A percentile compares a stretch with the other conserved stretches of the same genome.
These are phyloP conservation scores for Melanotaenia trifasciata DNA, from an alignment of 2,797 vertebrate species.

Conservation along the genomic window DNA sequence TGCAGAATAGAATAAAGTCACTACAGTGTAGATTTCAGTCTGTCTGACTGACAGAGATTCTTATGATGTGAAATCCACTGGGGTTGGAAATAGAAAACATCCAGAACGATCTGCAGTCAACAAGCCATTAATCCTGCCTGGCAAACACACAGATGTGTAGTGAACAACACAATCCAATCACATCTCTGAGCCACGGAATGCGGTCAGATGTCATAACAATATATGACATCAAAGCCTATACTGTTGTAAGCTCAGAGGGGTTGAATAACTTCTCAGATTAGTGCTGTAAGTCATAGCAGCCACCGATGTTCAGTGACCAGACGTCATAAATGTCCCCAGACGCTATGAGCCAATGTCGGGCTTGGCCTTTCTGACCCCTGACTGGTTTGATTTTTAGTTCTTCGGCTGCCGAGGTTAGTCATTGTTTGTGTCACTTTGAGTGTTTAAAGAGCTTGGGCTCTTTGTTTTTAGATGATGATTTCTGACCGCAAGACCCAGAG, in stretches of 20 bases:
- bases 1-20: neutral
- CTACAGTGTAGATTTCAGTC: constrained; percentile 21
- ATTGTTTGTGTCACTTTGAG: constrained; percentile 60
- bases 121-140: constrained; percentile 69
- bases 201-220: constrained; percentile 75
- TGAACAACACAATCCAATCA: constrained; percentile 72
- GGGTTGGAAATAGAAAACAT: constrained; percentile 57
- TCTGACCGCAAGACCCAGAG: constrained; percentile 41
- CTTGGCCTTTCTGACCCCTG: constrained; percentile 66
- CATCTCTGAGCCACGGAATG: constrained; percentile 59
- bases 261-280: constrained; percentile 78
- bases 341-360: constrained; percentile 54
- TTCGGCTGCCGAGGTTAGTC: constrained; percentile 53
- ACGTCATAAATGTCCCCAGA: constrained; percentile 79
- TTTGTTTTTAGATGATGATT: constrained; percentile 71
- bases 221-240: constrained; percentile 75
- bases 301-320: constrained; percentile 64
- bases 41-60: constrained; percentile 40
- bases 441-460: constrained; percentile 47
- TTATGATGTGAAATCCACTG: constrained; percentile 30
- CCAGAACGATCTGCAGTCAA: constrained; percentile 46
- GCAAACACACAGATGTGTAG: constrained; percentile 74
- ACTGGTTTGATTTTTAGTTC: constrained; percentile 46
- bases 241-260: constrained; percentile 64
- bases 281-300: constrained; percentile 70